Base-by-base conservation (phyloP, 2,888 invertebrate genomes). In the Amphipyra berbera region DNA sequence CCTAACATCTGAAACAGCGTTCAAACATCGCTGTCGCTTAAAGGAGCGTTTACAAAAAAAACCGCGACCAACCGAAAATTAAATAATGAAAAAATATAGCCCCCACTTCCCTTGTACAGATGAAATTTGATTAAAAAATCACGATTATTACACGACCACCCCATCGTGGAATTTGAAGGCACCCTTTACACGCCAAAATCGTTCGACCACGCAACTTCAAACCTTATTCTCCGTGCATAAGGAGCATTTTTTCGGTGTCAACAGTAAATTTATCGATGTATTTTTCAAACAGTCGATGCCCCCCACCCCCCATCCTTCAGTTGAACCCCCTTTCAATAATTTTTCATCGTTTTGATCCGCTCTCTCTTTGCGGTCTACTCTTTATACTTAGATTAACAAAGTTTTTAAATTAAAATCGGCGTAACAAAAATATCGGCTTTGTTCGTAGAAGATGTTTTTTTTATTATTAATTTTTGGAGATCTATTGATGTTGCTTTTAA, bases 91-190 rank as follows among this genome's bases (percentile, higher is more conserved):
- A 94, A 95, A 94, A 94, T 94, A 94, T 93, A 92, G 91, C 92
- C 91, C 86, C 88, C 92, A 93, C 93, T 92, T 91, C 92, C 93
- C 93, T 93, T 92, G 90, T 92, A 91, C 93, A 91, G 94, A 93
- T 93, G 94, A 95, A 95, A 95, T 95, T 95, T 95, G 95, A 95
- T 95, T 95, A 95, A 95, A 95, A 95, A 95, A 95, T 95, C 95
- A 95, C 95, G 95, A 95, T 95, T 95, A 95, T 95, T 95, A 93
- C 94, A 87, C 83, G 82, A 82, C 90, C 90, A 79, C 90, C 93
- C 92, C 89, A 86, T 86, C 82, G 88, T 82, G 87, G 88, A 87
- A 86, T 85, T 83, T 84, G 88, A 84, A 81, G 77, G 76, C 73
- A 85, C 73, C 76, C 77, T 64, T 66, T 73, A 49, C 65, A 57